Evolutionary conservation across 2,113 vertebrate species (phyloP).

Genomic region (Calonectris borealis): DNA sequence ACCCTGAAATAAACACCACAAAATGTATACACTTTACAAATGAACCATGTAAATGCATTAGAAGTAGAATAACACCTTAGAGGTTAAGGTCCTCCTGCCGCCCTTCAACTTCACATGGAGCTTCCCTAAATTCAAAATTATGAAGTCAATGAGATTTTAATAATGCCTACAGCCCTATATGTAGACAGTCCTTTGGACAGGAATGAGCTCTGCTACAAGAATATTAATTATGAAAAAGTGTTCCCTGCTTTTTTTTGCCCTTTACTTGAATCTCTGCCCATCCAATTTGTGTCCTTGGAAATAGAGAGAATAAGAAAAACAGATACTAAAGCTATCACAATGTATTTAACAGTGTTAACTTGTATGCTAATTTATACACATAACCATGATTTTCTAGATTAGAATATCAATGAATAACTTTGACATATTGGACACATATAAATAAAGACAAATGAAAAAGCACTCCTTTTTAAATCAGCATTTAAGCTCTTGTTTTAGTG

Average conservation of each 20-base stretch:
- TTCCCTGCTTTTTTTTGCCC: neutral
- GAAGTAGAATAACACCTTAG: neutral
- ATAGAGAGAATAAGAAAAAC: neutral
- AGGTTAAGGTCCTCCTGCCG: neutral
- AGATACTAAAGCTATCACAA: neutral
- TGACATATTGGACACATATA: neutral
- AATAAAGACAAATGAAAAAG: neutral
- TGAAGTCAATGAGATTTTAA: neutral
- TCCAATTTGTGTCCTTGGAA: neutral
- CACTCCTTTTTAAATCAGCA: neutral
- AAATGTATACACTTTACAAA: neutral
- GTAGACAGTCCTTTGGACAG: neutral
- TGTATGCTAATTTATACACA: slow-evolving; percentile 17
- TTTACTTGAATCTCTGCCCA: neutral
- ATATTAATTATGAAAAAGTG: neutral
- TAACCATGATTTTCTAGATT: neutral
- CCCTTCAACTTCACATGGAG: neutral
- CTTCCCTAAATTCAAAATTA: neutral
- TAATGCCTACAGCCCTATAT: neutral
- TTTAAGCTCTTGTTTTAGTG: neutral
- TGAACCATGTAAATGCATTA: neutral
- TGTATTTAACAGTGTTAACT: slow-evolving; percentile 7
- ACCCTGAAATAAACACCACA: neutral
- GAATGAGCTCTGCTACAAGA: neutral
- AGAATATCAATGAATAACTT: neutral